A percentile compares a stretch with the other conserved stretches of the same genome.
Evolutionary conservation across 2,888 invertebrate genomes (phyloP).

Genomic region (Celastrina argiolus): DNA sequence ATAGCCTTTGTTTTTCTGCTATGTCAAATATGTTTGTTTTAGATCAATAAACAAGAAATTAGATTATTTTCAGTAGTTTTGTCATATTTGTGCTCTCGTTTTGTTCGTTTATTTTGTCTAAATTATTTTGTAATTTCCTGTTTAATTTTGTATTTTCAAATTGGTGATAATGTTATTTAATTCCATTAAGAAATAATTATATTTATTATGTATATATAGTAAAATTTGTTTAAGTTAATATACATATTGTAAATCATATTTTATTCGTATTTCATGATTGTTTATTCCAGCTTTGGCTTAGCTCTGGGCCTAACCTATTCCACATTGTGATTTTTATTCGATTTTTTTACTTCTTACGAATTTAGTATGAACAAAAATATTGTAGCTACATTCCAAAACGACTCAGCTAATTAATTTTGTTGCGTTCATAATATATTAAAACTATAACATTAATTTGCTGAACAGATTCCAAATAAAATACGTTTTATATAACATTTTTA

Average conservation of each 20-base stretch:
- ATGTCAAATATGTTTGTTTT: too few species aligned
- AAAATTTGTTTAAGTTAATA: background rate
- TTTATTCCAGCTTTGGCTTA: constrained; percentile 1
- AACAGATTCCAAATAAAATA: constrained; percentile 15
- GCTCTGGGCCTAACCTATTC: constrained; percentile 13
- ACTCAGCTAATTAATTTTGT: background rate
- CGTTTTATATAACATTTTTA: constrained; percentile 16
- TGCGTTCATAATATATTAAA: background rate
- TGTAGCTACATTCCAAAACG: constrained; percentile 12
- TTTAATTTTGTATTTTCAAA: background rate
- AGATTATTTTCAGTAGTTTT: too few species aligned
- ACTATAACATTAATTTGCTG: constrained; percentile 13
- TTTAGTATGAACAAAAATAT: background rate
- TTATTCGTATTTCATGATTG: background rate
- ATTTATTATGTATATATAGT: background rate
- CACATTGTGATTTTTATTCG: constrained; percentile 13
- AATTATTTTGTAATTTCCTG: background rate
- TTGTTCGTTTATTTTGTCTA: background rate
- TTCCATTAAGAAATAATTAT: background rate
- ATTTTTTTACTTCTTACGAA: background rate
- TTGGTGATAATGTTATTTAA: background rate
- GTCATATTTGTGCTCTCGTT: background rate
- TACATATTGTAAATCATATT: constrained; percentile 1
- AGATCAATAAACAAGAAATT: too few species aligned
- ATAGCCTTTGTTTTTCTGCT: too few species aligned